Evolutionary conservation across 2,113 vertebrate genomes (phyloP).

Genomic region (Butastur rufipennis): DNA sequence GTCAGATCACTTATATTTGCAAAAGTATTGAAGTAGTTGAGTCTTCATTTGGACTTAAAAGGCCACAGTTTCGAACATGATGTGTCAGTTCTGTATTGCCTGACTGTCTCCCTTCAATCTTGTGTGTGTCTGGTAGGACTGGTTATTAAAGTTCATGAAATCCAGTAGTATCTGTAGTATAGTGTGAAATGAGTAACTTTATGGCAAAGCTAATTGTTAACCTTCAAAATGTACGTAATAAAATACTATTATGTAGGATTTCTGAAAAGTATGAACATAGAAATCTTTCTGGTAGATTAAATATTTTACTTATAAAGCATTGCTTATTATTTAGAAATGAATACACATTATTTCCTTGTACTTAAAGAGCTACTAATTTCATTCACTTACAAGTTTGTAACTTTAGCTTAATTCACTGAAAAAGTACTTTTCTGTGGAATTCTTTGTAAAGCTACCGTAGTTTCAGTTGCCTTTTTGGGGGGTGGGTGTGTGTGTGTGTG

Average conservation of each 20-base stretch:
- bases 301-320: neutral
- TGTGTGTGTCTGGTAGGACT: neutral
- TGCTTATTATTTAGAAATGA: neutral
- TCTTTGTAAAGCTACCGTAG: neutral
- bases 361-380: neutral
- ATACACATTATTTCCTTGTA: neutral
- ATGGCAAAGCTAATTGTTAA: constrained; percentile 65
- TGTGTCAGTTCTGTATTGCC: neutral
- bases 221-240: constrained; percentile 58
- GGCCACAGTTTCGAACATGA: neutral
- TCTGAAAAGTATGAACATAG: neutral
- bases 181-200: constrained; percentile 61
- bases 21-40: neutral
- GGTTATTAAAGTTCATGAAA: constrained; percentile 52
- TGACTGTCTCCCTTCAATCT: neutral
- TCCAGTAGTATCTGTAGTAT: constrained; percentile 15
- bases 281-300: constrained; percentile 64
- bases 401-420: neutral
- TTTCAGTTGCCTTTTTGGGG: neutral
- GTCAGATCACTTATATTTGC: neutral
- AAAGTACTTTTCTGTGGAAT: neutral
- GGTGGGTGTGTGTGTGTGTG: no score
- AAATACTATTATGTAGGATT: constrained; percentile 9
- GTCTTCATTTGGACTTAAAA: neutral
- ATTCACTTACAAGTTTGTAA: neutral